Base-by-base conservation (phyloP, 2,797 vertebrate genomes). In the Coracias cyanogaster region DNA sequence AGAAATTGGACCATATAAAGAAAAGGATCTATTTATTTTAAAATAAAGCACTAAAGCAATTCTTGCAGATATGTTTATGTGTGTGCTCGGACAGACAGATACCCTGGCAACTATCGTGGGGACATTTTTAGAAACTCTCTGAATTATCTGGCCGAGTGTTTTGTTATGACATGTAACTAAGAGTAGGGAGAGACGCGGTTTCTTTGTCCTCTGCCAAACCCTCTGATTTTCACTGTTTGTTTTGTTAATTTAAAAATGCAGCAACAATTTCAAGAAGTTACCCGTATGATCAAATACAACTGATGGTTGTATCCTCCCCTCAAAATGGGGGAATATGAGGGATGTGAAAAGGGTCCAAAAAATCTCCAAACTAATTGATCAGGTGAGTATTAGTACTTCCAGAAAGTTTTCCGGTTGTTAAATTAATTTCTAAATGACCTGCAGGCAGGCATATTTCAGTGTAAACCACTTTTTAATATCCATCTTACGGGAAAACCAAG, bases 91-190 rank as follows among this genome's bases (percentile, higher is more conserved):
- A 20, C 69, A 93, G 70, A 66, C 81, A 66, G 83, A 94, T 89
- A 82, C 84, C 88, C 90, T 90, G 90, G 92, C 94, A 96, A 82
- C 86, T 83, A 74, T 87, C 82, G 45, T 1, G 11, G 61, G 90
- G 89, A 95, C 90, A 61, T 73, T 96, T 94, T 93, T 87, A 92
- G 95, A 85, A 94, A 80, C 76, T 33, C 22, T 45, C 86, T 90
- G 74, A 80, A 92, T 94, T 90, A 83, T n/a, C 74, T 90, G 84
- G 82, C 91, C 83, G 65, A 3, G 43, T 5, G 29, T 51, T 93
- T 84, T 97, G 78, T 92, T 97, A 94, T 87, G 91, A 89, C 62
- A 81, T 88, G 86, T 10, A 86, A 45, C 91, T 82, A 58, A 66
- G 91, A 62, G 77, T 3, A 29, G n/a, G 62, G 71, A 95, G 73